Evolutionary conservation across 2,888 invertebrate species (phyloP).

Genomic region (Nymphalis polychloros): DNA sequence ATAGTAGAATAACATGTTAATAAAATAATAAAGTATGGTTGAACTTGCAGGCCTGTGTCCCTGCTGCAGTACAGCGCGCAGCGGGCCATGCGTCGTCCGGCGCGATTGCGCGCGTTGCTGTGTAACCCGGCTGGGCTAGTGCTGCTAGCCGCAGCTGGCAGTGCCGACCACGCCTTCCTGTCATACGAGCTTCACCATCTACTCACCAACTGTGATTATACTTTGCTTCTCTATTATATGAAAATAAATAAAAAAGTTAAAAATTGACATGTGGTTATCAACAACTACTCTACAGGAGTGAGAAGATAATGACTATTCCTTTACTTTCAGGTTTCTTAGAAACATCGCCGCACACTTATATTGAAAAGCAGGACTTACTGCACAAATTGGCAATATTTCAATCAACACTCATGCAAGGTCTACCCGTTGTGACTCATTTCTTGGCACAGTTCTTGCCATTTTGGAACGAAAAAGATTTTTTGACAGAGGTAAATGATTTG

Average conservation of each 20-base stretch:
- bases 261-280: no score
- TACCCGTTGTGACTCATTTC: conserved; percentile 68
- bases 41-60: conserved; percentile 54
- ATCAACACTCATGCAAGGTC: conserved; percentile 63
- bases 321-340: conserved; percentile 63
- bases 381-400: conserved; percentile 59
- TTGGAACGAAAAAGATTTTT: conserved; percentile 73
- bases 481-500: conserved; percentile 58
- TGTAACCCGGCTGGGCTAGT: conserved; percentile 56
- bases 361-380: conserved; percentile 64
- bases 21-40: neutral
- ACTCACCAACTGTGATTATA: conserved; percentile 52
- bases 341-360: conserved; percentile 58
- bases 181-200: conserved; percentile 61
- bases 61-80: conserved; percentile 57
- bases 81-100: conserved; percentile 54
- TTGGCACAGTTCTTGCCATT: conserved; percentile 67
- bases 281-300: no score
- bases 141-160: conserved; percentile 52
- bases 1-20: no score
- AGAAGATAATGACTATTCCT: no score
- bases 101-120: conserved; percentile 63
- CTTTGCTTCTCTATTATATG: no score
- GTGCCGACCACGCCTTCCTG: conserved; percentile 57
- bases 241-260: no score